Conservation (phyloP, 2,113 vertebrate genomes). For the Psilopogon haemacephalus region DNA sequence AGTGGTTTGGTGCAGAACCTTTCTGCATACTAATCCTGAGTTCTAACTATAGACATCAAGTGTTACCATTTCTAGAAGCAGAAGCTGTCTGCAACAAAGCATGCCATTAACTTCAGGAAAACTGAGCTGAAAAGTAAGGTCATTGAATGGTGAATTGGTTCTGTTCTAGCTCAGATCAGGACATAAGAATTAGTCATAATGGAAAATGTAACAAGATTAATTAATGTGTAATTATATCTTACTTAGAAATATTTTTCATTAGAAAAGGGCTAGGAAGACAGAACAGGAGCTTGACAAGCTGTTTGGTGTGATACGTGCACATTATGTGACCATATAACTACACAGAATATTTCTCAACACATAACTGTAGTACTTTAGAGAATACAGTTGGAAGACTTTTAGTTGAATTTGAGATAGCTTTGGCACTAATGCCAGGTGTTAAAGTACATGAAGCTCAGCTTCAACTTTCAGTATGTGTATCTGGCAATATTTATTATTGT, state of each 20-base stretch:
- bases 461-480: background rate
- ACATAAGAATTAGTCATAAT: background rate
- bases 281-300: background rate
- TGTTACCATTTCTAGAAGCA: too few species aligned
- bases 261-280: background rate
- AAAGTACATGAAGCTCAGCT: background rate
- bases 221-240: background rate
- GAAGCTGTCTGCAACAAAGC: too few species aligned
- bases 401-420: background rate
- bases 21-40: background rate
- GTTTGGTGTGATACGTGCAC: background rate
- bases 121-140: too few species aligned
- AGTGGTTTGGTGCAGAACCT: background rate
- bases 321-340: background rate
- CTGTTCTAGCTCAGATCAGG: background rate
- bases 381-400: background rate
- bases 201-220: background rate
- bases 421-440: background rate
- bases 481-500: background rate
- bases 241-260: background rate
- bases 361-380: background rate
- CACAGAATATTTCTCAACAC: background rate
- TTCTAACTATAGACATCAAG: background rate
- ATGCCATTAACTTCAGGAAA: too few species aligned
- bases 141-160: background rate